These are phyloP conservation scores for Thymelicus acteon DNA, from an alignment of 2,888 invertebrate species.

Conservation along the genomic window DNA sequence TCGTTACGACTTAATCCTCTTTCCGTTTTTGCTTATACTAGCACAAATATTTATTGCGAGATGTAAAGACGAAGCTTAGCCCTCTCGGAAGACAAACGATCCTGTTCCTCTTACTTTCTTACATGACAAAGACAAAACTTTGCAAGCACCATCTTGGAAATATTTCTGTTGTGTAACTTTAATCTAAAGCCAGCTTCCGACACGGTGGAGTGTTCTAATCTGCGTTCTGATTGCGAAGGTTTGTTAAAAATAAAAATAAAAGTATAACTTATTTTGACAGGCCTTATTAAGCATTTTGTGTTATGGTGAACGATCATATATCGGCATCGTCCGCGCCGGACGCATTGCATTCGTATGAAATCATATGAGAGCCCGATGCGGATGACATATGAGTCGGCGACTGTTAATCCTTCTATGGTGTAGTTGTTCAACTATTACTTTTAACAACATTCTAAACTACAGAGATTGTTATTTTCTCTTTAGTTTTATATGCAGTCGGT, in stretches of 20 bases:
- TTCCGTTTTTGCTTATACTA: conserved; percentile 44
- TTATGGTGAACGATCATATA: too few relatives aligned
- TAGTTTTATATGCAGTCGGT: too few relatives aligned
- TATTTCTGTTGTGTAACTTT: conserved; percentile 63
- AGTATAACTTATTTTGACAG: not conserved
- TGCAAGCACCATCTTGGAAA: conserved; percentile 66
- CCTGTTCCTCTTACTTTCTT: conserved; percentile 67
- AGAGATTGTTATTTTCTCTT: too few relatives aligned
- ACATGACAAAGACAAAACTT: conserved; percentile 79
- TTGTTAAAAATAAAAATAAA: conserved; percentile 6
- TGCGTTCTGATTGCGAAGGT: conserved; percentile 15
- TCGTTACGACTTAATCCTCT: conserved; percentile 48
- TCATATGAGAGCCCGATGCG: too few relatives aligned
- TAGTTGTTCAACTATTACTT: too few relatives aligned
- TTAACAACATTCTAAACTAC: too few relatives aligned
- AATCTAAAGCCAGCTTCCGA: conserved; percentile 44
- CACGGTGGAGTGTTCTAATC: conserved; percentile 20
- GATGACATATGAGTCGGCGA: too few relatives aligned
- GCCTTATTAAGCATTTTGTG: too few relatives aligned
- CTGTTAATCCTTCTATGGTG: too few relatives aligned
- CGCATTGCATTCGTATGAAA: too few relatives aligned
- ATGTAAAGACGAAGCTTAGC: conserved; percentile 66
- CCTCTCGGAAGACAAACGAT: conserved; percentile 70
- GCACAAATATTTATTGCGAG: conserved; percentile 67
- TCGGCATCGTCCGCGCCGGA: too few relatives aligned